Conservation (phyloP, 2,797 vertebrate genomes). For the Muscicapa striata region DNA sequence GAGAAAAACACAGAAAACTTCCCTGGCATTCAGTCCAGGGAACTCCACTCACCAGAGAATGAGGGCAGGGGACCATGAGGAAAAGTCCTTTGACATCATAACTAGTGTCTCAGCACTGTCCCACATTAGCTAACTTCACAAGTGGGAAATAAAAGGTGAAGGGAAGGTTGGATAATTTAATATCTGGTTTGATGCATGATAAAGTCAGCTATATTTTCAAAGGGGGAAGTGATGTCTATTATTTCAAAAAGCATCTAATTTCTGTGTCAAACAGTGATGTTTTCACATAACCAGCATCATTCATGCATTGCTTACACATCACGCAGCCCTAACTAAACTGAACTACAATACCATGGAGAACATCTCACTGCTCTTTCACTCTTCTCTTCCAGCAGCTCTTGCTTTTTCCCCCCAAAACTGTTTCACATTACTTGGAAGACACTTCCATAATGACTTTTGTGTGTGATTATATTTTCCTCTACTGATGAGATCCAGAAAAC, state of each 20-base stretch:
- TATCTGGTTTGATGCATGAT: not conserved
- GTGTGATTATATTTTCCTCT: not conserved
- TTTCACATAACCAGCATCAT: not conserved
- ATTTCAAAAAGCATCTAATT: not conserved
- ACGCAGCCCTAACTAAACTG: not conserved
- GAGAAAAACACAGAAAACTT: not conserved
- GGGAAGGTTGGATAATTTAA: not conserved
- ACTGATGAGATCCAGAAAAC: not conserved
- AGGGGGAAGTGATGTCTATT: not conserved
- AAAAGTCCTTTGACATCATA: not conserved
- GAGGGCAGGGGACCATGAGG: not conserved
- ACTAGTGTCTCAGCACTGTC: not conserved
- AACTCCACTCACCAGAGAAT: not conserved
- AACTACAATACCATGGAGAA: not conserved
- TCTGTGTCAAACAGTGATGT: not conserved
- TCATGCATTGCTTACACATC: not conserved
- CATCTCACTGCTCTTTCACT: not conserved
- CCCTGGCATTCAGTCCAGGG: not conserved
- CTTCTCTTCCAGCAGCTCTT: not conserved
- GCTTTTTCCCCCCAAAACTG: not conserved
- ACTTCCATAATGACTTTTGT: not conserved
- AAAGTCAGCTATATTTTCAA: not conserved
- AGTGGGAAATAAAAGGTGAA: not conserved
- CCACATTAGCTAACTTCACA: not conserved
- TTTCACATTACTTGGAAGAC: not conserved